phyloP scores from a whole-genome alignment of 2,797 vertebrate species.

The Chaetodon trifasciatus region DNA sequence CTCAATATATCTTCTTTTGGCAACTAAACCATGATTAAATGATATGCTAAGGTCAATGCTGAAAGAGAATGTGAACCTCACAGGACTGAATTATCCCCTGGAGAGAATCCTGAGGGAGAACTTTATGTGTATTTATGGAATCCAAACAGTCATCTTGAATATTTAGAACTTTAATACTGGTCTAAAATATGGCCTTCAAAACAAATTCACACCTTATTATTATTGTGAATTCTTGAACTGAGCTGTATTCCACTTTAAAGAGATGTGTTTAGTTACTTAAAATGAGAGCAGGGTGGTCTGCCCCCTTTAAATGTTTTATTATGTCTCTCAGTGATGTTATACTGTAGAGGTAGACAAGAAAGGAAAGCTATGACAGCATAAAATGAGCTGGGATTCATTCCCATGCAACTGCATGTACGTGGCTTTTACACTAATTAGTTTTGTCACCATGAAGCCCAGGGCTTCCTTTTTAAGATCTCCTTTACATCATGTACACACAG shows the following conservation, averaged over 20 bases:
- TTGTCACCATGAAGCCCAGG: slow-evolving; percentile 66
- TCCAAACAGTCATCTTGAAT: slow-evolving; percentile 1
- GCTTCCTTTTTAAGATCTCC: slow-evolving; percentile 66
- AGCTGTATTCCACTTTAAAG: slow-evolving; percentile 22
- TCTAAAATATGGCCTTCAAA: slow-evolving; percentile 17
- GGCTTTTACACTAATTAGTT: slow-evolving; percentile 73
- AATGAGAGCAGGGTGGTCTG: slow-evolving; percentile 19
- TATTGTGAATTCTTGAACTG: neutral
- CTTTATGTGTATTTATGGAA: neutral
- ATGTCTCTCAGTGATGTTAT: slow-evolving; percentile 28
- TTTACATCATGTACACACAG: slow-evolving; percentile 54
- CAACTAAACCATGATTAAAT: neutral
- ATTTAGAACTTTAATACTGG: neutral
- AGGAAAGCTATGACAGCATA: slow-evolving; percentile 39
- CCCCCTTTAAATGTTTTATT: slow-evolving; percentile 47
- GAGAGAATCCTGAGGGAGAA: neutral
- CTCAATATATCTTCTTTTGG: neutral
- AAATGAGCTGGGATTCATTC: slow-evolving; percentile 60
- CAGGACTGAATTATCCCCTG: neutral
- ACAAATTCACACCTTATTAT: neutral
- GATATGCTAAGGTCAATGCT: neutral
- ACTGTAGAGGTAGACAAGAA: slow-evolving; percentile 33
- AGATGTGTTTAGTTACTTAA: slow-evolving; percentile 12
- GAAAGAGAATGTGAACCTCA: neutral
- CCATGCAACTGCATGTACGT: slow-evolving; percentile 46